These are phyloP conservation scores for Takifugu ocellatus DNA, from an alignment of 2,797 vertebrate species.

Conservation along the genomic window DNA sequence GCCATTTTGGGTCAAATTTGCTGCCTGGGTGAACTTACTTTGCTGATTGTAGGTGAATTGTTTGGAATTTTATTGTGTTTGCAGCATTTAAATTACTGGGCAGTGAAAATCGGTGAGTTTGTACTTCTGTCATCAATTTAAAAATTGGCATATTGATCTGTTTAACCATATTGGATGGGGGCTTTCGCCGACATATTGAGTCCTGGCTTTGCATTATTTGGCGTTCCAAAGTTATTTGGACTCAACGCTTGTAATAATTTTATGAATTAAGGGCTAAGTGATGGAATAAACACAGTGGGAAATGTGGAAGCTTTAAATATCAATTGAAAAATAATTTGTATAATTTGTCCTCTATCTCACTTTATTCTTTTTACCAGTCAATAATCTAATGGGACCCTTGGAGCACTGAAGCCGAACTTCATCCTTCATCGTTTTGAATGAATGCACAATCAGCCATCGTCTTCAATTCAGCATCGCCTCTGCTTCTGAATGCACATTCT, in stretches of 20 bases:
- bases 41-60: constrained; percentile 21
- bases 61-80: constrained; percentile 17
- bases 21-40: constrained; percentile 9
- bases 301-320: not conserved
- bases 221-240: constrained; percentile 14
- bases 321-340: not conserved
- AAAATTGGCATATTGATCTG: constrained; percentile 47
- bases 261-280: constrained; percentile 4
- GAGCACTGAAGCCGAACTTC: constrained; percentile 23
- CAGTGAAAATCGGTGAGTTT: constrained; percentile 23
- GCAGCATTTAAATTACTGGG: constrained; percentile 20
- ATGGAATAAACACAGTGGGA: not conserved
- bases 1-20: constrained; percentile 21
- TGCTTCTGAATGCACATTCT: constrained; percentile 9
- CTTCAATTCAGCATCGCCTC: constrained; percentile 26
- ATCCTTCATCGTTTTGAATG: constrained; percentile 22
- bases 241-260: constrained; percentile 12
- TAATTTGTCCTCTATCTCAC: constrained; percentile 1
- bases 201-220: constrained; percentile 37
- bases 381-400: constrained; percentile 7
- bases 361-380: constrained; percentile 7
- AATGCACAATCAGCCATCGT: constrained; percentile 10
- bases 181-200: constrained; percentile 32
- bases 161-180: constrained; percentile 28
- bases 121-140: constrained; percentile 43